Evolutionary conservation across 2,888 invertebrate species (phyloP).

Genomic region (Leucozona laternaria): DNA sequence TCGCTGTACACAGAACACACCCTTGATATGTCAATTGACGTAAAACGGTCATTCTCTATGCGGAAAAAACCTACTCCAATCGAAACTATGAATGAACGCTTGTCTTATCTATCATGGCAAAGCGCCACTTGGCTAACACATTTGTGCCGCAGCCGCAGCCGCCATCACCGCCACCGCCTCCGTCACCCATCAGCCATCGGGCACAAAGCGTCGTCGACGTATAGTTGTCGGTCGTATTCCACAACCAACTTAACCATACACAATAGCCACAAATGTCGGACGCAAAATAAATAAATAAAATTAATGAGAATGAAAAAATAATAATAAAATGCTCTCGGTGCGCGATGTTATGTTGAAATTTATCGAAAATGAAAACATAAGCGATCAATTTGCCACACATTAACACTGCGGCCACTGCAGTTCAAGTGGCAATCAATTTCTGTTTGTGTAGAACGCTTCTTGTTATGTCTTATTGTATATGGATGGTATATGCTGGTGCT

Average conservation of each 20-base stretch:
- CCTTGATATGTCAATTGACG: conserved; percentile 57
- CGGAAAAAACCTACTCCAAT: conserved; percentile 69
- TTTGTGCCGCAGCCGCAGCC: conserved; percentile 40
- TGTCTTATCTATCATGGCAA: conserved; percentile 72
- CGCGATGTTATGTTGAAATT: conserved; percentile 61
- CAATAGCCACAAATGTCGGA: conserved; percentile 57
- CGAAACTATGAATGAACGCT: conserved; percentile 71
- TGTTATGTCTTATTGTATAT: not conserved
- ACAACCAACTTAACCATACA: conserved; percentile 16
- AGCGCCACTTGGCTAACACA: conserved; percentile 74
- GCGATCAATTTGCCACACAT: conserved; percentile 74
- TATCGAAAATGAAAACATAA: conserved; percentile 75
- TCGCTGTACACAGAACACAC: conserved; percentile 26
- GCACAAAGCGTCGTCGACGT: conserved; percentile 44
- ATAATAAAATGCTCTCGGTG: conserved; percentile 41
- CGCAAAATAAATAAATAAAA: conserved; percentile 64
- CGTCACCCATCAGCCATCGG: conserved; percentile 46
- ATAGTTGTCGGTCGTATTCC: not conserved
- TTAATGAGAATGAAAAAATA: conserved; percentile 45
- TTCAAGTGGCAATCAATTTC: conserved; percentile 76
- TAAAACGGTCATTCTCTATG: conserved; percentile 63
- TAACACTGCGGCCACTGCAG: conserved; percentile 72
- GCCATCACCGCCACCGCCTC: conserved; percentile 4
- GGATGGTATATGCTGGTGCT: not conserved
- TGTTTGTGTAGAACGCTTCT: conserved; percentile 67